Evolutionary conservation across 2,113 vertebrate species (phyloP).

Genomic region (Tamias sibiricus): DNA sequence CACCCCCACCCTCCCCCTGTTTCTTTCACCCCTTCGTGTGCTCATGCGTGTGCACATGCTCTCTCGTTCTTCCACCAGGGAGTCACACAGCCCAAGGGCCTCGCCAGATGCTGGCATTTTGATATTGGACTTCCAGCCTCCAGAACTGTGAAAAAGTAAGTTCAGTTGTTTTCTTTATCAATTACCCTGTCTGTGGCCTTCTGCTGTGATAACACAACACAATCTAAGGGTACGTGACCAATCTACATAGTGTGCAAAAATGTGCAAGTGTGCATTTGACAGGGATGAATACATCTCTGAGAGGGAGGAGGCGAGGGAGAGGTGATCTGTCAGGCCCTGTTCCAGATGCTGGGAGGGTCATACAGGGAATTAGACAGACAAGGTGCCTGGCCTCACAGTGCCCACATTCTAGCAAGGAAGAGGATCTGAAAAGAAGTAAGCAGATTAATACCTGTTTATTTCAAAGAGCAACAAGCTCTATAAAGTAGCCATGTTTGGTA

Average conservation of each 20-base stretch:
- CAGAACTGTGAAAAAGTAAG: background rate
- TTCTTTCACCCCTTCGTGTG: rapidly evolving
- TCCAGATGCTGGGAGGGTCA: background rate
- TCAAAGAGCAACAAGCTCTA: background rate
- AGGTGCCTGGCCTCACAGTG: background rate
- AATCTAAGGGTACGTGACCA: background rate
- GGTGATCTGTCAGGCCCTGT: background rate
- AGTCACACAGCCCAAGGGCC: background rate
- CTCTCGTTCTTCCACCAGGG: background rate
- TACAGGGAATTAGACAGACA: background rate
- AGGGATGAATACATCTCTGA: background rate
- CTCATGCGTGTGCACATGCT: too few relatives aligned
- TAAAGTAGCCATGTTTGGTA: background rate
- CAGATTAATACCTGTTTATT: too few relatives aligned
- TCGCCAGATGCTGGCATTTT: background rate
- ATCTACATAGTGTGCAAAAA: background rate
- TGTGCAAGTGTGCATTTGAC: background rate
- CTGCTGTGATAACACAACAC: background rate
- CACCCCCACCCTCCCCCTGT: too few relatives aligned
- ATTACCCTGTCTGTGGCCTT: background rate
- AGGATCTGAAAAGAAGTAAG: background rate
- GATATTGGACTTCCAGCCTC: background rate
- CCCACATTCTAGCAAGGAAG: background rate
- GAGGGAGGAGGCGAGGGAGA: rapidly evolving
- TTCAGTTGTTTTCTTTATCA: background rate